Percentiles rank a stretch among this genome's conserved stretches.
Evolutionary conservation across 2,888 invertebrate species (phyloP).

Genomic region (Druceiella hillmani): DNA sequence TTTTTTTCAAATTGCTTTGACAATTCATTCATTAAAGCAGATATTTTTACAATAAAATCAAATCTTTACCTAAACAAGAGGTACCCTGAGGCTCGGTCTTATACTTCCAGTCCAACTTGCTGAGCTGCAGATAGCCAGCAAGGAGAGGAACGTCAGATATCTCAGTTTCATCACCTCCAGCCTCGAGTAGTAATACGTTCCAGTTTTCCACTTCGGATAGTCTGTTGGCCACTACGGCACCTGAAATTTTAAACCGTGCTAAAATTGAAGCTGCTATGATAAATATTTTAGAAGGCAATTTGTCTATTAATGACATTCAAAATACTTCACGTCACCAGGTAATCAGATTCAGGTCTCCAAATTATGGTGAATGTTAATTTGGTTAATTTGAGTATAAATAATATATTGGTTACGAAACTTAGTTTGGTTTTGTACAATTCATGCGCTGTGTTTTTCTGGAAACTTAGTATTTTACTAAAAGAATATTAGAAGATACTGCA

Average conservation of each 20-base stretch:
- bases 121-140: constrained; percentile 82
- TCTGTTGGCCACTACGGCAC: constrained; percentile 80
- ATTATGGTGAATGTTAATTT: too few relatives aligned
- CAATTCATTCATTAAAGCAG: not conserved
- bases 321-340: too few relatives aligned
- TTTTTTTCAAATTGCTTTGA: too few relatives aligned
- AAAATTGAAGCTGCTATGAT: not conserved
- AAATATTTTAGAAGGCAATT: constrained; percentile 3
- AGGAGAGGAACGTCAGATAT: constrained; percentile 84
- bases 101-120: constrained; percentile 87
- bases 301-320: too few relatives aligned
- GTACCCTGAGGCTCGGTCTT: constrained; percentile 85
- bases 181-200: constrained; percentile 78
- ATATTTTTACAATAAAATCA: not conserved
- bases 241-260: constrained; percentile 43
- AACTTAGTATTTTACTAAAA: too few relatives aligned
- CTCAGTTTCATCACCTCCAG: constrained; percentile 87
- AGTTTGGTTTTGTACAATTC: too few relatives aligned
- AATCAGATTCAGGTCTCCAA: too few relatives aligned
- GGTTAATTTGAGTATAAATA: too few relatives aligned
- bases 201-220: constrained; percentile 73
- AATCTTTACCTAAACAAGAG: constrained; percentile 66
- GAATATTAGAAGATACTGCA: too few relatives aligned
- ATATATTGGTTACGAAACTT: too few relatives aligned
- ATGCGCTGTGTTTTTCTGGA: too few relatives aligned